Conservation (phyloP, 2,113 vertebrate species). For the Miniopterus natalensis region DNA sequence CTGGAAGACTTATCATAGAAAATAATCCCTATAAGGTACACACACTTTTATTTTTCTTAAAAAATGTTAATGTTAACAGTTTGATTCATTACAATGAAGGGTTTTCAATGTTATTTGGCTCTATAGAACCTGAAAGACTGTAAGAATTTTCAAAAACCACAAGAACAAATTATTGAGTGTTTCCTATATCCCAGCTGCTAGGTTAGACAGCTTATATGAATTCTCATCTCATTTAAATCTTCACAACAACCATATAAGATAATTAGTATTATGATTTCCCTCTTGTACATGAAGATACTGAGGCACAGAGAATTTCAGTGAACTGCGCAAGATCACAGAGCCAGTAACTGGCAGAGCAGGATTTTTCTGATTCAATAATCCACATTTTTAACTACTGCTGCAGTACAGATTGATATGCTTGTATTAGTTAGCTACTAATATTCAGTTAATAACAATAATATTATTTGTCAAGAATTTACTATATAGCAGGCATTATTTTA, state of each 20-base stretch:
- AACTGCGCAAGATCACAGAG: neutral
- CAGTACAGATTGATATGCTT: neutral
- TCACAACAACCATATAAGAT: neutral
- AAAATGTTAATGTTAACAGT: neutral
- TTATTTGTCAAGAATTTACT: neutral
- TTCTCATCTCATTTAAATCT: conserved; percentile 14
- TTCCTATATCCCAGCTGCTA: neutral
- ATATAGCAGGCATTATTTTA: neutral
- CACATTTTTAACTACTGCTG: neutral
- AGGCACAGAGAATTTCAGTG: neutral
- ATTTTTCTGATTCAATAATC: neutral
- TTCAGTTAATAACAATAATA: neutral
- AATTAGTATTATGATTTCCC: neutral
- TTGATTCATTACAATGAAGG: neutral
- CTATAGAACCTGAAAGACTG: neutral
- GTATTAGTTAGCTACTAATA: neutral
- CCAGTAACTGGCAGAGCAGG: neutral
- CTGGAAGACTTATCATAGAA: neutral
- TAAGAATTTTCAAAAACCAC: neutral
- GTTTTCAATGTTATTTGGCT: neutral
- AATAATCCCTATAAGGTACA: neutral
- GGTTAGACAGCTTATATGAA: neutral
- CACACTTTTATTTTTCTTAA: conserved; percentile 5
- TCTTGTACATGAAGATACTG: neutral
- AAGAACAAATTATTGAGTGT: neutral